Evolutionary conservation across 2,888 invertebrate genomes (phyloP).

Genomic region (Bembecia ichneumoniformis): DNA sequence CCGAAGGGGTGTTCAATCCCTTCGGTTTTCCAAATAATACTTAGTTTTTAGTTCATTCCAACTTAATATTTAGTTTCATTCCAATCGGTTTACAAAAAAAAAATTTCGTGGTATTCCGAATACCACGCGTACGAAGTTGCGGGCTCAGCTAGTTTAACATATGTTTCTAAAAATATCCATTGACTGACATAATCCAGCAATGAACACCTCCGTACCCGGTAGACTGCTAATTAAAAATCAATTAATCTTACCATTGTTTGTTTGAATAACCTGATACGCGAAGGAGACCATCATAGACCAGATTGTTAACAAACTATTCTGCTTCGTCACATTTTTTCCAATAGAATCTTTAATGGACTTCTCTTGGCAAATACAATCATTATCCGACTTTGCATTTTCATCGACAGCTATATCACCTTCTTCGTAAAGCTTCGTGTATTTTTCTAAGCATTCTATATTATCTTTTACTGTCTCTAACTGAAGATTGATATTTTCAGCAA

Average conservation of each 20-base stretch:
- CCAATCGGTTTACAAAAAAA: no score
- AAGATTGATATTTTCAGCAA: conserved; percentile 32
- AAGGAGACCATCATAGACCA: conserved; percentile 57
- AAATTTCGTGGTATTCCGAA: no score
- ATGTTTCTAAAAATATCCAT: no score
- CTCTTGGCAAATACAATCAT: conserved; percentile 6
- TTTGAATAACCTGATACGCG: conserved; percentile 47
- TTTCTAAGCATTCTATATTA: conserved; percentile 36
- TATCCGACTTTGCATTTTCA: conserved; percentile 10
- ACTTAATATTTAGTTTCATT: no score
- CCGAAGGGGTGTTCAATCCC: no score
- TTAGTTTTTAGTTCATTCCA: no score
- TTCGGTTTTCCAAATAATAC: no score
- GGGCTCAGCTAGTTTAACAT: no score
- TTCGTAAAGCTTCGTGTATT: conserved; percentile 25
- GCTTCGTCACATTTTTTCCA: conserved; percentile 17
- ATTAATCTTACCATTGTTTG: conserved; percentile 41
- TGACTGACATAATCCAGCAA: no score
- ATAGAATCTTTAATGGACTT: conserved; percentile 9
- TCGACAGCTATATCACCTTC: conserved; percentile 8
- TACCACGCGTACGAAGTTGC: no score
- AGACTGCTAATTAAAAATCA: no score
- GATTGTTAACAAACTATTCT: conserved; percentile 26
- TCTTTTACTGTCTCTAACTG: conserved; percentile 41
- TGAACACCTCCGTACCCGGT: no score